These are phyloP conservation scores for Prorops nasuta DNA, from an alignment of 1,140 invertebrate species.

Conservation along the genomic window DNA sequence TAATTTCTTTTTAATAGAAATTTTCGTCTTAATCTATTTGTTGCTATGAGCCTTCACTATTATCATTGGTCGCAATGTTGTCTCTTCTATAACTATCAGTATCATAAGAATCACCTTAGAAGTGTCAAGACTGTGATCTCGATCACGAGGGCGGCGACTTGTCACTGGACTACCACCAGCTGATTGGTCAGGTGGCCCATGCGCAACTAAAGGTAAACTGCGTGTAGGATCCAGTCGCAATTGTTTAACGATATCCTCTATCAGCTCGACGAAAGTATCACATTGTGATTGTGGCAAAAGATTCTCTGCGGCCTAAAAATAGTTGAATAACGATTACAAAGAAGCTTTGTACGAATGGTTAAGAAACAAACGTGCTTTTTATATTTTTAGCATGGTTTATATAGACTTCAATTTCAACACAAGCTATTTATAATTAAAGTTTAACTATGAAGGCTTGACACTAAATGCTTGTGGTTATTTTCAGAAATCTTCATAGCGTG, in stretches of 20 bases:
- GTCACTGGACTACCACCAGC: constrained; percentile 56
- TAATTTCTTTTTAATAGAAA: too few relatives aligned
- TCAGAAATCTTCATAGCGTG: too few relatives aligned
- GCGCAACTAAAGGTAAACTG: constrained; percentile 64
- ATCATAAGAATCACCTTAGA: constrained; percentile 53
- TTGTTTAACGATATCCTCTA: constrained; percentile 82
- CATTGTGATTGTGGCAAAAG: constrained; percentile 79
- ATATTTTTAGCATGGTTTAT: too few relatives aligned
- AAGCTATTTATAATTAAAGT: too few relatives aligned
- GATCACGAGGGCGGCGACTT: constrained; percentile 55
- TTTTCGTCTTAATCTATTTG: too few relatives aligned
- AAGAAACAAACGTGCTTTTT: constrained; percentile 8
- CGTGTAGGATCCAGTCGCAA: constrained; percentile 75
- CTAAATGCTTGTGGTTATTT: too few relatives aligned
- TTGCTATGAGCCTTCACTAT: too few relatives aligned
- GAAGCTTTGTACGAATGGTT: constrained; percentile 4
- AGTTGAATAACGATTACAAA: too few relatives aligned
- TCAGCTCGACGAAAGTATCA: constrained; percentile 77
- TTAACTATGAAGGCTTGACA: too few relatives aligned
- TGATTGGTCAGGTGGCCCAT: constrained; percentile 52
- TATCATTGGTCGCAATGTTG: too few relatives aligned
- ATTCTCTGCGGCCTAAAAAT: constrained; percentile 73
- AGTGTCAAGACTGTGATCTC: constrained; percentile 54
- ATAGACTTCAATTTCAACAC: too few relatives aligned
- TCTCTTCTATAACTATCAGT: too few relatives aligned